Evolutionary conservation across 1,140 invertebrate genomes (phyloP).

Genomic region (Pogonus chalceus): DNA sequence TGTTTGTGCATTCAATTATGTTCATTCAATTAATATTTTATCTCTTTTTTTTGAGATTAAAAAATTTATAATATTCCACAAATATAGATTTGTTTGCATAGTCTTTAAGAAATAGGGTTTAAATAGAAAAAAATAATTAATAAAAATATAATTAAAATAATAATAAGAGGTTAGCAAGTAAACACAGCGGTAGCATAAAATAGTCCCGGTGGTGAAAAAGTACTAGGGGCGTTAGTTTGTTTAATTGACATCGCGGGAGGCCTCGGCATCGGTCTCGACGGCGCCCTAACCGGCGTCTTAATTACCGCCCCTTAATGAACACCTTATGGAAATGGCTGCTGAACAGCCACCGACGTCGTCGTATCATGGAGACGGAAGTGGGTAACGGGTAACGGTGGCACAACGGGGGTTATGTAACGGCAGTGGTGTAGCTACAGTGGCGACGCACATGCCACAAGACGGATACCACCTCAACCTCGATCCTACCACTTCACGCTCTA

Average conservation of each 20-base stretch:
- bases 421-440: neutral
- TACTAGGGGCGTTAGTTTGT: constrained; percentile 22
- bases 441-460: constrained; percentile 2
- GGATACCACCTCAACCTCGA: neutral
- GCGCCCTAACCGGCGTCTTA: constrained; percentile 33
- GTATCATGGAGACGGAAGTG: too few relatives aligned
- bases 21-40: too few relatives aligned
- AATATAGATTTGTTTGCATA: too few relatives aligned
- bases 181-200: constrained; percentile 5
- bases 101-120: too few relatives aligned
- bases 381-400: constrained; percentile 1
- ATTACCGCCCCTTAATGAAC: constrained; percentile 32
- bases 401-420: neutral
- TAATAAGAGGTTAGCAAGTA: neutral
- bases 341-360: too few relatives aligned
- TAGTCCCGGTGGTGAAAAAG: constrained; percentile 10
- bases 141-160: too few relatives aligned
- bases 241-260: constrained; percentile 29
- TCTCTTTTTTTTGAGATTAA: too few relatives aligned
- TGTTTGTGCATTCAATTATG: too few relatives aligned
- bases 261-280: constrained; percentile 30
- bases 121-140: too few relatives aligned
- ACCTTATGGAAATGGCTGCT: constrained; percentile 26
- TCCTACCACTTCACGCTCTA: neutral
- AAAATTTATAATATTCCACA: too few relatives aligned